These are phyloP conservation scores for Paramacrobiotus metropolitanus DNA, from an alignment of 1,140 invertebrate species.

Conservation along the genomic window DNA sequence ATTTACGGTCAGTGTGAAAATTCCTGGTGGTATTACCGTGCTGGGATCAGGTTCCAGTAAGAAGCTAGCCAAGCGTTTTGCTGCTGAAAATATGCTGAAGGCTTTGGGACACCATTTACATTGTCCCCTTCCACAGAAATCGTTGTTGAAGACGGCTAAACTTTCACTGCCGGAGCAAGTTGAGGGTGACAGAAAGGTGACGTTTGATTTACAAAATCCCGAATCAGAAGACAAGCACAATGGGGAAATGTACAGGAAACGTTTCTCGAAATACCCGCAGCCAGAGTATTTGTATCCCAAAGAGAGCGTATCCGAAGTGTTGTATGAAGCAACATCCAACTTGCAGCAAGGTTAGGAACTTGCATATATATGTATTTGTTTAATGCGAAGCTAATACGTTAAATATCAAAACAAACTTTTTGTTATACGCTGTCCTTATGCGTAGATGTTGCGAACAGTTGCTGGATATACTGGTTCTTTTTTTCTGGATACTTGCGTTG, in stretches of 20 bases:
- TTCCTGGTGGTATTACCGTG: neutral
- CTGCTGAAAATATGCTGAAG: neutral
- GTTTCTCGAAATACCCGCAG: neutral
- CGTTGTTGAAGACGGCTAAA: too few relatives aligned
- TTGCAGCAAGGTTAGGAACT: neutral
- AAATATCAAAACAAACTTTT: too few relatives aligned
- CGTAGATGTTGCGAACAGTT: too few relatives aligned
- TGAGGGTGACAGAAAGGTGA: neutral
- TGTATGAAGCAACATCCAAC: neutral
- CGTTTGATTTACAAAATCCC: neutral
- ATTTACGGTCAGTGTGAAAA: neutral
- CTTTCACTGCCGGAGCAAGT: too few relatives aligned
- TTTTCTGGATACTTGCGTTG: too few relatives aligned
- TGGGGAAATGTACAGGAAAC: neutral
- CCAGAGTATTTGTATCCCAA: neutral
- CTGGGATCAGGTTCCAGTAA: neutral
- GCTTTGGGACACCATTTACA: neutral
- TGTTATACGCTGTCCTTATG: too few relatives aligned
- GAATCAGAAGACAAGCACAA: neutral
- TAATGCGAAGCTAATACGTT: too few relatives aligned
- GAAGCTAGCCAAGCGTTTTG: neutral
- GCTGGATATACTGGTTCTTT: too few relatives aligned
- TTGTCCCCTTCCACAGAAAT: neutral
- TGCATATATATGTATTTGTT: too few relatives aligned
- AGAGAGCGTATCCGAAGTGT: neutral